These are phyloP conservation scores for Oncorhynchus kisutch DNA, from an alignment of 2,113 vertebrate species.

Conservation along the genomic window DNA sequence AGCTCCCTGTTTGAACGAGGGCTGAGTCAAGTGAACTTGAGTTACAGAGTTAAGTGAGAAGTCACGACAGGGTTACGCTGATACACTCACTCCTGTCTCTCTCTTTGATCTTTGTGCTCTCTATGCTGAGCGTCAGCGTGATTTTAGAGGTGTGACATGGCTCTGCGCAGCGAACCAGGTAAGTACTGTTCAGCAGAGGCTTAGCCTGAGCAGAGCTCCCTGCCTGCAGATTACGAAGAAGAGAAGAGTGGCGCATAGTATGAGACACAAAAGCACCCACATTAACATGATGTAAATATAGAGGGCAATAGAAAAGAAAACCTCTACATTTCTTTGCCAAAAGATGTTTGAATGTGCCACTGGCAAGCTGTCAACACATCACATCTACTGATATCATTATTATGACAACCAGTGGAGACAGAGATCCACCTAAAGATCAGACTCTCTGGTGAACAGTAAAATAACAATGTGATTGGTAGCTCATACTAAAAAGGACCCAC, in stretches of 20 bases:
- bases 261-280: slow-evolving; percentile 2
- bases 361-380: slow-evolving; percentile 21
- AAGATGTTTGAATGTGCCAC: slow-evolving; percentile 2
- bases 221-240: slow-evolving; percentile 8
- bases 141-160: background rate
- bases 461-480: no score
- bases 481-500: no score
- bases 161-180: slow-evolving; percentile 5
- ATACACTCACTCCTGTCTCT: background rate
- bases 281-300: background rate
- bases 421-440: background rate
- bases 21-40: background rate
- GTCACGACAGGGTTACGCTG: background rate
- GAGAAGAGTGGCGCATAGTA: background rate
- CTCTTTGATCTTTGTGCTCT: background rate
- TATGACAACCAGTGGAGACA: slow-evolving; percentile 3
- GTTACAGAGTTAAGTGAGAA: background rate
- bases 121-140: slow-evolving; percentile 1
- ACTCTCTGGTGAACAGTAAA: no score
- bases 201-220: background rate
- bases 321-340: background rate
- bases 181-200: background rate
- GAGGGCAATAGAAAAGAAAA: background rate
- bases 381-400: slow-evolving; percentile 19
- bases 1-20: background rate